A percentile compares a stretch with the other conserved stretches of the same genome.
Evolutionary conservation across 2,113 vertebrate species (phyloP).

Genomic region (Orycteropus afer): DNA sequence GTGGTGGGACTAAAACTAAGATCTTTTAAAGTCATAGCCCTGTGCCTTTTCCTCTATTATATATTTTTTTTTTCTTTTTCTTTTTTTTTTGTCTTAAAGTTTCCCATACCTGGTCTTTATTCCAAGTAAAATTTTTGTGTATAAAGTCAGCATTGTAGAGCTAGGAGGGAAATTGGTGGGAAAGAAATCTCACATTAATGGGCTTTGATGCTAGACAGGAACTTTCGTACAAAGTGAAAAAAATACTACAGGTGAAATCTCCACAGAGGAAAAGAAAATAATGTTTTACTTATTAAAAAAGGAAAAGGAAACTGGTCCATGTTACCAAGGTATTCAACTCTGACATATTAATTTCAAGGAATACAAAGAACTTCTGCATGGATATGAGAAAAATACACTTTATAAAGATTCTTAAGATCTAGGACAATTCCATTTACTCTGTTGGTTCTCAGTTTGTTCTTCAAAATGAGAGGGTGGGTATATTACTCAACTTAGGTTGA

Average conservation of each 20-base stretch:
- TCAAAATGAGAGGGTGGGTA: background rate
- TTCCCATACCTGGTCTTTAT: constrained; percentile 46
- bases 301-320: constrained; percentile 3
- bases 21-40: background rate
- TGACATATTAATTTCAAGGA: constrained; percentile 63
- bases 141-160: constrained; percentile 50
- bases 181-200: constrained; percentile 58
- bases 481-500: background rate
- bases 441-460: background rate
- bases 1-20: background rate
- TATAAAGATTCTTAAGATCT: background rate
- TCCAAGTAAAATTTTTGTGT: constrained; percentile 44
- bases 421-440: constrained; percentile 16
- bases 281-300: constrained; percentile 49
- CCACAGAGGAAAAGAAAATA: constrained; percentile 68
- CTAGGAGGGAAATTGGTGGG: background rate
- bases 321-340: constrained; percentile 41
- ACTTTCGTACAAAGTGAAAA: constrained; percentile 35
- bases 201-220: constrained; percentile 61
- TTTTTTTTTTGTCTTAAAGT: constrained; percentile 61
- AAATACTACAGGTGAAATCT: constrained; percentile 57
- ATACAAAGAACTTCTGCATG: constrained; percentile 1
- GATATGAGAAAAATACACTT: background rate
- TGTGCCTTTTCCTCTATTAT: background rate
- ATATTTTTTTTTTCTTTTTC: constrained; percentile 52